phyloP scores from a whole-genome alignment of 2,888 invertebrate species.

The Helleia helle region DNA sequence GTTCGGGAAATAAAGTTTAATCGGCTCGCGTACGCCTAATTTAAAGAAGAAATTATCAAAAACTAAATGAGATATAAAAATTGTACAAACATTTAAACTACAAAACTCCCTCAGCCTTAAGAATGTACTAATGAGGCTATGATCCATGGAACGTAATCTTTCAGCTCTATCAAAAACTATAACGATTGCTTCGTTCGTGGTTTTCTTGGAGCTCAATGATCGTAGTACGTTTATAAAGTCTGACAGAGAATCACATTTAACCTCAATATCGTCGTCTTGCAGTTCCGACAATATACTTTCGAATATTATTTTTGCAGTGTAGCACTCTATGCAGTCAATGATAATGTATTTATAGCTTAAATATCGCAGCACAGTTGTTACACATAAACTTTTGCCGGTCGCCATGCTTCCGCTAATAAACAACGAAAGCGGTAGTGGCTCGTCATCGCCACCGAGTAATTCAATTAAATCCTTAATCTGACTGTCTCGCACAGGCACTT shows the following conservation, averaged over 20 bases:
- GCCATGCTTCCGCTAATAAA: constrained; percentile 89
- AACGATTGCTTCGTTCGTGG: constrained; percentile 63
- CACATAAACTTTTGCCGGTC: constrained; percentile 86
- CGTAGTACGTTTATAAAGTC: constrained; percentile 75
- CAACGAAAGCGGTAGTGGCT: constrained; percentile 79
- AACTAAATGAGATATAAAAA: constrained; percentile 84
- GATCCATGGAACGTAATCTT: constrained; percentile 82
- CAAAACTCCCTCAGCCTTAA: constrained; percentile 83
- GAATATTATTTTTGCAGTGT: constrained; percentile 82
- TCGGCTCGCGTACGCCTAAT: constrained; percentile 80
- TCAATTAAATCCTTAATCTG: constrained; percentile 62
- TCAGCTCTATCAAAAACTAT: constrained; percentile 89
- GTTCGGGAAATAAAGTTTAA: constrained; percentile 84
- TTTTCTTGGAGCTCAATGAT: constrained; percentile 32
- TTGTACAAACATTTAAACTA: constrained; percentile 79
- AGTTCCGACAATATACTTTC: constrained; percentile 82
- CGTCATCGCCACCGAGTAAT: constrained; percentile 69
- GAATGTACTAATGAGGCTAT: constrained; percentile 81
- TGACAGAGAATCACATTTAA: constrained; percentile 79
- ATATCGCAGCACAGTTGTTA: constrained; percentile 73
- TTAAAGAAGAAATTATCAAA: constrained; percentile 86
- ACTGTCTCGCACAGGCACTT: constrained; percentile 64
- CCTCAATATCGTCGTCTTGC: constrained; percentile 41
- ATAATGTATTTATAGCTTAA: constrained; percentile 75
- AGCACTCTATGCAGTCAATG: constrained; percentile 89